phyloP scores from a whole-genome alignment of 1,140 invertebrate genomes.

The Carcinoscorpius rotundicauda region DNA sequence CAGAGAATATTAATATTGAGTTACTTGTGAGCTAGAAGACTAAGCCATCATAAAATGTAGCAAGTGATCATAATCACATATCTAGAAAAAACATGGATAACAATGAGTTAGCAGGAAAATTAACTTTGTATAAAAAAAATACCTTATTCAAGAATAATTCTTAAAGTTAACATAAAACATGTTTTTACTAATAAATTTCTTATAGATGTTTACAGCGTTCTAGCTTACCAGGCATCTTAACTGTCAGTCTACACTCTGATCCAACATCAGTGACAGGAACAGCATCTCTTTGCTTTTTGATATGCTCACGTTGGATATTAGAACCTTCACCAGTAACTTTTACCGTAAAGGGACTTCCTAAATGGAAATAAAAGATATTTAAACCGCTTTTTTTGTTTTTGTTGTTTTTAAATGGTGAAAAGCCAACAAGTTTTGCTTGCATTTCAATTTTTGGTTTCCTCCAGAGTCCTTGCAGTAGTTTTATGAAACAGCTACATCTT shows the following conservation, averaged over 20 bases:
- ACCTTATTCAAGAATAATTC: background rate
- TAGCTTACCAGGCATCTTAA: constrained; percentile 64
- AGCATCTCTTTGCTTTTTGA: constrained; percentile 76
- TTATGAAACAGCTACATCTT: background rate
- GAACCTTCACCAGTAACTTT: constrained; percentile 76
- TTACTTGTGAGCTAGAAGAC: background rate
- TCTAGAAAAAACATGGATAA: background rate
- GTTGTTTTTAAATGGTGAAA: too few relatives aligned
- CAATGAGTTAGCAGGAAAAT: background rate
- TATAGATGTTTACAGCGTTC: background rate
- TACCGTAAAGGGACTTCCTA: constrained; percentile 77
- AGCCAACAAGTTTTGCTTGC: background rate
- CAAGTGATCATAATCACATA: background rate
- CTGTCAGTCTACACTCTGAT: constrained; percentile 76
- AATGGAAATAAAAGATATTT: background rate
- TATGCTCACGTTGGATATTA: constrained; percentile 76
- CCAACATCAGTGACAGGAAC: constrained; percentile 89
- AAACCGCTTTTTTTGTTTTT: too few relatives aligned
- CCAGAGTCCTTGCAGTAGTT: background rate
- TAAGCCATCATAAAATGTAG: background rate
- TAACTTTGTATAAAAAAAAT: constrained; percentile 5
- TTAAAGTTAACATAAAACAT: constrained; percentile 26
- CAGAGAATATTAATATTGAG: background rate
- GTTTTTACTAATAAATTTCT: constrained; percentile 34
- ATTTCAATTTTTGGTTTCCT: background rate